phyloP scores from a whole-genome alignment of 2,113 vertebrate genomes.

The Cranoglanis bouderius region DNA sequence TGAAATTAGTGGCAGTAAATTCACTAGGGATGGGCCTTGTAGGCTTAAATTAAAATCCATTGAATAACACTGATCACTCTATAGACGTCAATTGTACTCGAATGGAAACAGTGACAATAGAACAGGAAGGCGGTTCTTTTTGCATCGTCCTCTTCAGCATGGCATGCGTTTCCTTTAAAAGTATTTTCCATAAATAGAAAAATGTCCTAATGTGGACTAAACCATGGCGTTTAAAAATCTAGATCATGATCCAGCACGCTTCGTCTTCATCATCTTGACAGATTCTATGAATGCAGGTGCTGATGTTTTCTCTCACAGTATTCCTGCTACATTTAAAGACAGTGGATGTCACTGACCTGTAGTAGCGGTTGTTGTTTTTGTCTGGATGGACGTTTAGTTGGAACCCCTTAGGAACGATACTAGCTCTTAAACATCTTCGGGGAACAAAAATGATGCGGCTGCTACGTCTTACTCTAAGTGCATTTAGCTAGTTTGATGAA shows the following conservation, averaged over 20 bases:
- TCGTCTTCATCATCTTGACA: neutral
- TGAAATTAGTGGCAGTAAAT: neutral
- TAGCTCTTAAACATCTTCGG: neutral
- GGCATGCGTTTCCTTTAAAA: neutral
- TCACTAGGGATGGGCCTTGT: neutral
- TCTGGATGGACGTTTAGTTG: neutral
- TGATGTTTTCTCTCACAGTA: neutral
- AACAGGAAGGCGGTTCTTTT: neutral
- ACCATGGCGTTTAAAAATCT: neutral
- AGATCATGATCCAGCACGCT: neutral
- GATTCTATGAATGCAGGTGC: neutral
- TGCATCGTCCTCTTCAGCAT: neutral
- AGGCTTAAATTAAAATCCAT: neutral
- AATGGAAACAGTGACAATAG: neutral
- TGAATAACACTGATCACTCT: neutral
- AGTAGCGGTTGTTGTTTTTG: neutral
- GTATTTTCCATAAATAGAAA: neutral
- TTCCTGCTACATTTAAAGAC: neutral
- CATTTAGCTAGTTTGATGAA: neutral
- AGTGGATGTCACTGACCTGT: neutral
- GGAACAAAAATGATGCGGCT: neutral
- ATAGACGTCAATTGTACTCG: neutral
- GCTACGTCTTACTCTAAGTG: neutral
- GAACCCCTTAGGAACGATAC: neutral
- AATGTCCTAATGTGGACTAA: neutral